phyloP scores from a whole-genome alignment of 2,888 invertebrate genomes.

The Anarsia innoxiella region DNA sequence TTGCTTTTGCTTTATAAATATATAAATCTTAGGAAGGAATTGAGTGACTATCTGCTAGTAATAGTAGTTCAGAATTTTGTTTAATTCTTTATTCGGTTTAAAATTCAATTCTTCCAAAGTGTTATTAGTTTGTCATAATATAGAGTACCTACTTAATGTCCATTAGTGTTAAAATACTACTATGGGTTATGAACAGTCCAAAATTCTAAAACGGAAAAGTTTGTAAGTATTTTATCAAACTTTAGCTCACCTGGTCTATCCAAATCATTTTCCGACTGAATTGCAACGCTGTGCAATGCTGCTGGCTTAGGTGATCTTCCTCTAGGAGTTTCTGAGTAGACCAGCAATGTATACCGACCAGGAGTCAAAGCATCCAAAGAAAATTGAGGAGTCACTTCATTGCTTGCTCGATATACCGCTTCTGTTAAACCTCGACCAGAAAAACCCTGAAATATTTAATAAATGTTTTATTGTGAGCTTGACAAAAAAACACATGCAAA shows the following conservation, averaged over 20 bases:
- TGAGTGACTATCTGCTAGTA: too few species aligned
- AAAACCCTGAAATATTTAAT: conserved; percentile 47
- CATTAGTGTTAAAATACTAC: too few species aligned
- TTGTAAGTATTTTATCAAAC: too few species aligned
- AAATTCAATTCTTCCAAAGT: too few species aligned
- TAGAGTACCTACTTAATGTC: too few species aligned
- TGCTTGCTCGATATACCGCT: conserved; percentile 78
- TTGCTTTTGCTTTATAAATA: too few species aligned
- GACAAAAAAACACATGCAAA: not conserved
- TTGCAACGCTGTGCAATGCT: conserved; percentile 78
- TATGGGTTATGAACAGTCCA: too few species aligned
- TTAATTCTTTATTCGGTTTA: too few species aligned
- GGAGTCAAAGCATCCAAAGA: conserved; percentile 83
- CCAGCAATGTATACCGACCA: conserved; percentile 85
- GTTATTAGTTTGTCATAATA: too few species aligned
- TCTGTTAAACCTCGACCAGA: conserved; percentile 63
- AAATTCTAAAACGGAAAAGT: too few species aligned
- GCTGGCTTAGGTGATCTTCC: conserved; percentile 85
- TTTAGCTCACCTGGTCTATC: conserved; percentile 56
- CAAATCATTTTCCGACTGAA: conserved; percentile 47
- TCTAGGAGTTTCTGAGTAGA: conserved; percentile 88
- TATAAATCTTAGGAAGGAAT: too few species aligned
- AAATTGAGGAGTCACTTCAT: conserved; percentile 79
- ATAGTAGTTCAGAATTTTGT: too few species aligned
- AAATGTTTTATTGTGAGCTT: not conserved